Evolutionary conservation across 2,113 vertebrate species (phyloP).

Genomic region (Phocoena phocoena): DNA sequence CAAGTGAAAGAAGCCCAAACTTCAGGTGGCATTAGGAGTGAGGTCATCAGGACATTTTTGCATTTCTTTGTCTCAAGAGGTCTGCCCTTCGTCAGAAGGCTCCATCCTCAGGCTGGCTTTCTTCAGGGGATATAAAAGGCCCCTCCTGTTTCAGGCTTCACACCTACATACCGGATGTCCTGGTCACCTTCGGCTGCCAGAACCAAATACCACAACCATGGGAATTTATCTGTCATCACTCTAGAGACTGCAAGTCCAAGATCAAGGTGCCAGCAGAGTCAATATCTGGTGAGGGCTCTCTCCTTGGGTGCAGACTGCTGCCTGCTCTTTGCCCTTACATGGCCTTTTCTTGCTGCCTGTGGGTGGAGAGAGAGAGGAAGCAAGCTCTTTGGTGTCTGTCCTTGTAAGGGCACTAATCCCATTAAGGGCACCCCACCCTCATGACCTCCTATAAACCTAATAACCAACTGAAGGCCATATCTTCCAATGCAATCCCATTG

Average conservation of each 20-base stretch:
- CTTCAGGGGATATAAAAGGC: neutral
- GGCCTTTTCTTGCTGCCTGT: neutral
- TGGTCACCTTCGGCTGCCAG: neutral
- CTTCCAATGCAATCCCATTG: neutral
- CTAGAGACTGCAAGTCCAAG: neutral
- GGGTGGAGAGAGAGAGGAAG: neutral
- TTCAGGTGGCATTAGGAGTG: neutral
- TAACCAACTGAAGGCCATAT: neutral
- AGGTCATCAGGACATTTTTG: neutral
- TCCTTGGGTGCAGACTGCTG: neutral
- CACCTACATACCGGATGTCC: neutral
- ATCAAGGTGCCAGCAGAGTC: neutral
- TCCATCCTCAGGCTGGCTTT: neutral
- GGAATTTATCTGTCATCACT: neutral
- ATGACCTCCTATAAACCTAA: neutral
- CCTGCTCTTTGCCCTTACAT: neutral
- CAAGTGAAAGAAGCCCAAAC: neutral
- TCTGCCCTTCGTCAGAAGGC: neutral
- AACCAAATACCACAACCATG: neutral
- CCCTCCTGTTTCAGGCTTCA: neutral
- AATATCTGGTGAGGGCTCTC: neutral
- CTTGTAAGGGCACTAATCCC: neutral
- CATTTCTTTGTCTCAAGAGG: neutral
- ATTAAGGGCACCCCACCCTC: neutral
- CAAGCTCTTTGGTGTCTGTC: neutral